Base-by-base conservation (phyloP, 2,797 vertebrate species). In the Helarctos malayanus region DNA sequence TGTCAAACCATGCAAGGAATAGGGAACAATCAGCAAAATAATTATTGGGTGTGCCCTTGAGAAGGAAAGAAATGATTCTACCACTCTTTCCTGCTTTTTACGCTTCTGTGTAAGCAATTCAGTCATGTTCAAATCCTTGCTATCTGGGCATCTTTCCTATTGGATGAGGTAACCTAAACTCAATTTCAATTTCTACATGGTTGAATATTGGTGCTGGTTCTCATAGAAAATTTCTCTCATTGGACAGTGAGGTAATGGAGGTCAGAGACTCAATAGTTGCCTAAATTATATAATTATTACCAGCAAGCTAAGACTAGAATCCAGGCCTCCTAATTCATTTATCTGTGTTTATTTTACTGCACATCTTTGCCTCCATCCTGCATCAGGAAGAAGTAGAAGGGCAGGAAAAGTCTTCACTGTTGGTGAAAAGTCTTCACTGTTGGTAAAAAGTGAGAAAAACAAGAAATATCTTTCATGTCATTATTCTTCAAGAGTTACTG, bases 401-500 rank as follows among this genome's bases (percentile, higher is more conserved):
- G 8, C 68, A 94, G 63, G 38, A 87, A 65, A 69, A 52, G 25
- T 41, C 65, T 84, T 63, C 71, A 32, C 49, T 76, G 11, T 21
- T 82, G 56, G 49, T 68, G 38, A 87, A 65, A 69, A 52, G 25
- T 41, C 65, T 84, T 63, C 71, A 32, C 49, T 76, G 11, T 21
- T 82, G 56, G 49, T 68, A 81, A 87, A 79, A 86, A 95, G 9
- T n/a, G 21, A 94, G 56, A 61, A 81, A 94, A 89, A 69, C 68
- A 91, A 69, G 78, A 85, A 68, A 57, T 82, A 13, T 76, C 89
- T 95, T 75, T 82, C 45, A 49, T 93, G 75, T 83, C 91, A 91
- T 93, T 84, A 88, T 85, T 75, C 32, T 81, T 94, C 25, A 90
- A 82, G 75, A 96, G 68, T 94, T 87, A 87, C 76, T 87, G 88